Base-by-base conservation (phyloP, 2,113 vertebrate genomes). In the Myiozetetes cayanensis region DNA sequence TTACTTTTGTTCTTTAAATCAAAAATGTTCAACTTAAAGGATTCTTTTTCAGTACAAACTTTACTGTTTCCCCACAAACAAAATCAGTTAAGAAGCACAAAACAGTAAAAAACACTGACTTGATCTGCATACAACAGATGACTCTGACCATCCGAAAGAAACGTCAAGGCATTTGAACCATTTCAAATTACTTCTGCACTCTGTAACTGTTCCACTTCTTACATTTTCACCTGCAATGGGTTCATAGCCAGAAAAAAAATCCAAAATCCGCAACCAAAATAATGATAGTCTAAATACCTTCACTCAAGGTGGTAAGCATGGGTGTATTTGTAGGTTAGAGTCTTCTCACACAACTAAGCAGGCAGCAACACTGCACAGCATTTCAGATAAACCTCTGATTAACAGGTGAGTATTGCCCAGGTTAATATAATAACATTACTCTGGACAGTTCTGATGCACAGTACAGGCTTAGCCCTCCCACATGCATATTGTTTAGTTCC, bases 201-300 rank as follows among this genome's bases (percentile, higher is more conserved):
- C 43, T 18, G 3, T 44, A 50, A n/a, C 28, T 55, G 24, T 47
- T 41, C 24, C 31, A 65, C 24, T 63, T 79, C 20, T 21, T 21
- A 63, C 10, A 43, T n/a, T 63, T 68, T 59, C 37, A 68, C 21
- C 21, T 39, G 53, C 81, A 85, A 89, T 2, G 3, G 27, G 12
- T 35, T 49, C 4, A 4, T 0, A 72, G 28, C 16, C 55, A 73
- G 16, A 5, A 35, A 59, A 27, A 52, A 55, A 30, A 2, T 0
- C 6, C 9, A 41, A 65, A 65, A 4, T 3, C 3, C 18, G 47
- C 8, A 87, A 78, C 6, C 65, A 74, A 88, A 76, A 78, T 6
- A 58, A 0, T 76, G 4, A 66, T 2, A 74, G 16, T 15, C 35
- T 55, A 79, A 82, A 70, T 24, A 58, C 14, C 14, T 71, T 43